Base-by-base conservation (phyloP, 2,113 vertebrate species). In the Ceyx melanurus region DNA sequence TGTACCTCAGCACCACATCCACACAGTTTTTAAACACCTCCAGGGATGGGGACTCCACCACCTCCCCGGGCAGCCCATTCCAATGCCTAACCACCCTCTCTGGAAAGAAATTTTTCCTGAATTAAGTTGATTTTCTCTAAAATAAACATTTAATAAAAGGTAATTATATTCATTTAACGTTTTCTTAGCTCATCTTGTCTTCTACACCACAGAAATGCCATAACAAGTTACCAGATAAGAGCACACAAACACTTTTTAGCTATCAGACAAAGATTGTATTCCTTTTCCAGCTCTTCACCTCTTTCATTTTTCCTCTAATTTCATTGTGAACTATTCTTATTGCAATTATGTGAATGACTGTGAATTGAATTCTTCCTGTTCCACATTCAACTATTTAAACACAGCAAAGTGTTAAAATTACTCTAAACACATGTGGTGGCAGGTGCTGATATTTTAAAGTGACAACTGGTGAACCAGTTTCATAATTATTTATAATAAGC, bases 391-490 rank as follows among this genome's bases (percentile, higher is more conserved):
- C n/a, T 71, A 57, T 57, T 92, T 68, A 65, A 93, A 50, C 19
- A 75, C 12, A 42, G 26, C 23, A 29, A 84, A 56, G 20, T 70
- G 51, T 66, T 60, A 90, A 48, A 83, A 61, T 51, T 40, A 73
- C 25, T 64, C 21, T 33, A 86, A 84, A 61, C 22, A 42, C 28
- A 75, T 68, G 15, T 81, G 61, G 68, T 53, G 20, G 61, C 48
- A 90, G 82, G 68, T 79, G 42, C 35, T 68, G 31, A 23, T 67
- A 67, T 94, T 95, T 90, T 67, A 54, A 90, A 94, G 79, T 28
- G 31, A 33, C 22, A 72, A 54, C 45, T 62, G 26, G n/a, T 60
- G 16, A 73, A 71, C 26, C 23, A 28, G 8, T 86, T 64, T 48
- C 28, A 16, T 58, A 89, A 89, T 76, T 91, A 68, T 43, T 78